Percentiles rank a stretch among this genome's conserved stretches.
Conservation (phyloP, 2,888 invertebrate genomes). For the Drosophila nr. fundita region DNA sequence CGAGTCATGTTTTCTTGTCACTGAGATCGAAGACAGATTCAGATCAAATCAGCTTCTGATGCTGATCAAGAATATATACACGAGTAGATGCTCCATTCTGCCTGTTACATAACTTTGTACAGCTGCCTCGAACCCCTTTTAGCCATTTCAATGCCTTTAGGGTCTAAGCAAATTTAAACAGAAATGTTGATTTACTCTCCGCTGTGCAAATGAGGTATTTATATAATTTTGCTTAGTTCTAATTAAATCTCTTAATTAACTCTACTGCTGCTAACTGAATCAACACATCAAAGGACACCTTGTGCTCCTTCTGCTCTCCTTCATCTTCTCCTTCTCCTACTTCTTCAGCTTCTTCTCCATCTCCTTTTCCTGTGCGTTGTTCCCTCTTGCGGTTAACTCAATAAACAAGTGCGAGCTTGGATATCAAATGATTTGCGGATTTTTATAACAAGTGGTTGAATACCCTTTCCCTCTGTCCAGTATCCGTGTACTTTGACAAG, state of each 20-base stretch:
- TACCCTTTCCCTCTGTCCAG: conserved; percentile 9
- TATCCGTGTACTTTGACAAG: neutral
- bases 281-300: conserved; percentile 19
- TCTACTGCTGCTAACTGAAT: conserved; percentile 16
- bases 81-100: neutral
- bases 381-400: conserved; percentile 32
- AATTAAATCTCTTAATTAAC: neutral
- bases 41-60: neutral
- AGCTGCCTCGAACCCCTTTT: neutral
- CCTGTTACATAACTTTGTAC: too few relatives aligned
- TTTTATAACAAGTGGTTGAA: conserved; percentile 39
- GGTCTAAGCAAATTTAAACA: neutral
- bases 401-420: conserved; percentile 9
- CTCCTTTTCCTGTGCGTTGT: neutral
- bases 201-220: neutral
- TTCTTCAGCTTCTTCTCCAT: too few relatives aligned
- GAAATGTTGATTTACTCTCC: neutral
- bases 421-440: conserved; percentile 35
- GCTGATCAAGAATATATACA: neutral
- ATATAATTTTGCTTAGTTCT: neutral
- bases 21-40: neutral
- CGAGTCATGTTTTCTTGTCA: neutral
- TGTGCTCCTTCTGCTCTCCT: neutral
- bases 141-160: neutral
- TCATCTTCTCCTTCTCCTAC: neutral